Conservation (phyloP, 2,888 invertebrate species). For the Dysmachus trigonus region DNA sequence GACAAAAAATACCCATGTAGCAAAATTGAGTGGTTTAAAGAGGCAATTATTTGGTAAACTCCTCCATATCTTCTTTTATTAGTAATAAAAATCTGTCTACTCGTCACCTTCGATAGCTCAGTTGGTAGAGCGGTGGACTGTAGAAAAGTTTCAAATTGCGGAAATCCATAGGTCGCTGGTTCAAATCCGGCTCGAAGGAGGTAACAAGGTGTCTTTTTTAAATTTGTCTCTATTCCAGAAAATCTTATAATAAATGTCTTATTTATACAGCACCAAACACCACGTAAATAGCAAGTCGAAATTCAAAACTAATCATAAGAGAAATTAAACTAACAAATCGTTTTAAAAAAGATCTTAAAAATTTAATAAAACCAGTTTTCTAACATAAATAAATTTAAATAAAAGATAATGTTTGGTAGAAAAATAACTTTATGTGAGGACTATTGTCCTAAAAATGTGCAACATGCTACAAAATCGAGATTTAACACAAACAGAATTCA, state of each 20-base stretch:
- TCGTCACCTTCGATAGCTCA: conserved; percentile 56
- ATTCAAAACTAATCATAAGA: too few species aligned
- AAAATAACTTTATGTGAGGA: not conserved
- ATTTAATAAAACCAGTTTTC: not conserved
- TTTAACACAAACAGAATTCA: not conserved
- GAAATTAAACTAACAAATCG: not conserved
- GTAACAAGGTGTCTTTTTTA: not conserved
- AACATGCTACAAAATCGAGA: not conserved
- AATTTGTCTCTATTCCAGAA: too few species aligned
- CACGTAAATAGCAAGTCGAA: too few species aligned
- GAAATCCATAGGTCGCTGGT: conserved; percentile 50
- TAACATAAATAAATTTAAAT: not conserved
- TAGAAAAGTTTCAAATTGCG: conserved; percentile 53
- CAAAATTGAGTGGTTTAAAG: too few species aligned
- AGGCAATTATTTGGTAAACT: too few species aligned
- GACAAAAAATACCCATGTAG: too few species aligned
- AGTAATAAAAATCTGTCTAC: not conserved
- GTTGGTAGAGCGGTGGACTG: conserved; percentile 59
- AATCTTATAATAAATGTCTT: too few species aligned
- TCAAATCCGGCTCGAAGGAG: conserved; percentile 51
- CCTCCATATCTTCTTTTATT: not conserved
- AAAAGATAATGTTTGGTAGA: not conserved
- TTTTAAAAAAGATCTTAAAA: not conserved
- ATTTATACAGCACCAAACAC: too few species aligned
- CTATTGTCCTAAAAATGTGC: not conserved